Evolutionary conservation across 2,888 invertebrate species (phyloP).

Genomic region (Microdon myrmicae): DNA sequence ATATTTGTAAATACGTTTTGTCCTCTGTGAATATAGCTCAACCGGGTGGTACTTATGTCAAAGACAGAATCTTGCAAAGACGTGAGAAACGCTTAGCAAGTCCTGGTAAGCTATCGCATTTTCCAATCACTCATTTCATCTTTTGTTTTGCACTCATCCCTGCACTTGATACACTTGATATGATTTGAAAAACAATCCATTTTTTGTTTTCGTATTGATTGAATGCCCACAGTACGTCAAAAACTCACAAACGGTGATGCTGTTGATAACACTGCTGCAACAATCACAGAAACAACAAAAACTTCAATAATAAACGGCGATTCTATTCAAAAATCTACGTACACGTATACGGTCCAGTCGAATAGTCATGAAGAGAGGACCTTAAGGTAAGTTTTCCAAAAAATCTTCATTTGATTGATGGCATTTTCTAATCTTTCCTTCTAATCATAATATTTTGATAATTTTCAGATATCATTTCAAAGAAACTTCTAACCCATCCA

Average conservation of each 20-base stretch:
- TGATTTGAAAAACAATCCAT: constrained; percentile 14
- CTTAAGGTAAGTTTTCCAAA: constrained; percentile 59
- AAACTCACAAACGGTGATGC: constrained; percentile 53
- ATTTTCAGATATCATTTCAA: constrained; percentile 36
- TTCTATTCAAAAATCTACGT: constrained; percentile 65
- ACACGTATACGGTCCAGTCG: constrained; percentile 71
- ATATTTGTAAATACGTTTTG: constrained; percentile 5
- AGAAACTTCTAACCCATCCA: constrained; percentile 42
- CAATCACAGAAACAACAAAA: constrained; percentile 51
- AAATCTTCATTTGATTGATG: background rate
- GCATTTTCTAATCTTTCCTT: constrained; percentile 10
- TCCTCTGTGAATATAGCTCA: constrained; percentile 43
- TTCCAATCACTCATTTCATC: background rate
- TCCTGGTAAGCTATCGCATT: constrained; percentile 61
- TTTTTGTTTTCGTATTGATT: constrained; percentile 30
- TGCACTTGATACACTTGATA: constrained; percentile 31
- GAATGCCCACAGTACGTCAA: constrained; percentile 55
- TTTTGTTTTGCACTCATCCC: background rate
- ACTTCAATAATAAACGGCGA: constrained; percentile 56
- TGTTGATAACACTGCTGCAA: constrained; percentile 46
- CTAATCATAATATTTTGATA: constrained; percentile 25
- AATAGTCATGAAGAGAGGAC: constrained; percentile 70
- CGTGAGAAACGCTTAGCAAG: constrained; percentile 64
- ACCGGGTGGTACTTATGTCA: constrained; percentile 63
- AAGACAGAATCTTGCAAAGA: constrained; percentile 65